These are phyloP conservation scores for Ypsolopha sequella DNA, from an alignment of 2,888 invertebrate genomes.

Conservation along the genomic window DNA sequence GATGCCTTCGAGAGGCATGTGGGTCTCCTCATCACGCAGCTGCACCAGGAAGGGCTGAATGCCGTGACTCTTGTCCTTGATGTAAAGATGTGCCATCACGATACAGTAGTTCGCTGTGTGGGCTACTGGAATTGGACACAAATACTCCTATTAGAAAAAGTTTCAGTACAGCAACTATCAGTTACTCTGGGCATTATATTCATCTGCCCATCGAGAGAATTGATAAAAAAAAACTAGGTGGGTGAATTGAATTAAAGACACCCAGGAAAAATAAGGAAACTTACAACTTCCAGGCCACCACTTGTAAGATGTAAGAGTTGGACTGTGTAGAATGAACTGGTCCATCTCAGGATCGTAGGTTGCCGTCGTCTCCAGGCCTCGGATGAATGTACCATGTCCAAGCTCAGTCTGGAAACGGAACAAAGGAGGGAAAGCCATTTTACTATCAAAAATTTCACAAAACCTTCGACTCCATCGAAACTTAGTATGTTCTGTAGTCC, in stretches of 20 bases:
- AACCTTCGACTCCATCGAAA: too few species aligned
- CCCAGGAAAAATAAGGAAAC: conserved; percentile 33
- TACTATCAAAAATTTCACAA: too few species aligned
- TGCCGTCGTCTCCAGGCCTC: conserved; percentile 93
- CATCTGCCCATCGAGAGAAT: too few species aligned
- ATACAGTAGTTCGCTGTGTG: conserved; percentile 93
- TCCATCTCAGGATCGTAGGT: conserved; percentile 86
- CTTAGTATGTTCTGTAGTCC: too few species aligned
- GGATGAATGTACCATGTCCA: conserved; percentile 94
- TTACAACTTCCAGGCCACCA: conserved; percentile 97
- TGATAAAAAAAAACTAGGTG: too few species aligned
- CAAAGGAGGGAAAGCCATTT: not conserved
- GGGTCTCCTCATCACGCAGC: conserved; percentile 89
- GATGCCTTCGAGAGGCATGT: conserved; percentile 87
- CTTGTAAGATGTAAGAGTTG: conserved; percentile 89
- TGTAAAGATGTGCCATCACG: conserved; percentile 91
- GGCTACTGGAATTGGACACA: conserved; percentile 76
- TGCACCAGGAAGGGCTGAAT: conserved; percentile 95
- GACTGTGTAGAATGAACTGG: conserved; percentile 90
- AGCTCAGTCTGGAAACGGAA: conserved; percentile 82
- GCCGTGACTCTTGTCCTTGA: conserved; percentile 83
- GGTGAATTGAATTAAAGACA: not conserved
- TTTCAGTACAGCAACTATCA: too few species aligned
- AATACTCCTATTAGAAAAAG: too few species aligned
- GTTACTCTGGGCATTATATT: too few species aligned